Conservation (phyloP, 2,797 vertebrate species). For the Sarcophilus harrisii region DNA sequence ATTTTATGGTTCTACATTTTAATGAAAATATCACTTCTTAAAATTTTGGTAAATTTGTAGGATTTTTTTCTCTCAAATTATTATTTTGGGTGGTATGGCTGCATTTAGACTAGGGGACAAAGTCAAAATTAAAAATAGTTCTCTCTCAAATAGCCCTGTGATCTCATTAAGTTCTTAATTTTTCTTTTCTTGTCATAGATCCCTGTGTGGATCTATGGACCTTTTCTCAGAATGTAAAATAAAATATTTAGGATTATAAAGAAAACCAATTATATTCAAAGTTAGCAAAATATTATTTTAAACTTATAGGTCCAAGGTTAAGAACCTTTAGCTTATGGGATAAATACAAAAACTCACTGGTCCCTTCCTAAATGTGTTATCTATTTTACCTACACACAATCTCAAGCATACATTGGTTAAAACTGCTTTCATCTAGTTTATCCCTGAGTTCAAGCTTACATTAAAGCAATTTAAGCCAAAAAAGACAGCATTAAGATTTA, state of each 20-base stretch:
- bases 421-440: constrained; percentile 3
- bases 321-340: not conserved
- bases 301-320: not conserved
- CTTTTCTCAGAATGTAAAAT: not conserved
- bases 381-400: not conserved
- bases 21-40: no score
- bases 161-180: not conserved
- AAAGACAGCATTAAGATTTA: not conserved
- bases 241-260: not conserved
- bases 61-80: no score
- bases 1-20: no score
- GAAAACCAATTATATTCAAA: not conserved
- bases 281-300: not conserved
- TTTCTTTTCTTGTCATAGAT: not conserved
- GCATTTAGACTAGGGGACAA: no score
- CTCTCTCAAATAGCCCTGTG: no score
- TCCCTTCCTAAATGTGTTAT: not conserved
- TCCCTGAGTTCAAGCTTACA: not conserved
- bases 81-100: no score
- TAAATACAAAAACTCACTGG: not conserved
- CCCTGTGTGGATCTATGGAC: not conserved
- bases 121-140: no score
- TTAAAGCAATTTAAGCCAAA: constrained; percentile 34
- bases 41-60: no score
- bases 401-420: constrained; percentile 5